phyloP scores from a whole-genome alignment of 2,888 invertebrate species.

The Cecidostiba fungosa region DNA sequence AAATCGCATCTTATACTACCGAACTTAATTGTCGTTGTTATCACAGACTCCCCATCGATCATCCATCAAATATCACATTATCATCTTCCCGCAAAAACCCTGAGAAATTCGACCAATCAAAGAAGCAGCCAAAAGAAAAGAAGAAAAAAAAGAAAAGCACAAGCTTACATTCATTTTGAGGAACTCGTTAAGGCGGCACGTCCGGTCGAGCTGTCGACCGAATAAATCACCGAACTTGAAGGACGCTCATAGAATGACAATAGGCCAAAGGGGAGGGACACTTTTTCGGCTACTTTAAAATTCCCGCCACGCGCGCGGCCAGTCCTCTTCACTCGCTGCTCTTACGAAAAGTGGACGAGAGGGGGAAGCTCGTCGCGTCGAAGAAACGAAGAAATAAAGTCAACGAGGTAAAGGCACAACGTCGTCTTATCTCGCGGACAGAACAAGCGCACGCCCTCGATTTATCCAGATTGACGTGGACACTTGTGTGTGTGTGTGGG shows the following conservation, averaged over 20 bases:
- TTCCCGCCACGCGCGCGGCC: conserved; percentile 57
- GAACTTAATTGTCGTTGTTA: too few relatives aligned
- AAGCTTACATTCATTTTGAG: conserved; percentile 56
- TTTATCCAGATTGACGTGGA: conserved; percentile 21
- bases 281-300: conserved; percentile 57
- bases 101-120: background rate
- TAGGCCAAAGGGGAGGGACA: conserved; percentile 39
- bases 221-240: conserved; percentile 62
- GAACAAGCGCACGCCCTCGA: conserved; percentile 7
- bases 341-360: conserved; percentile 10
- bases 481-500: background rate
- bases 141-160: conserved; percentile 2
- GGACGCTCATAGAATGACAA: conserved; percentile 59
- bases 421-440: conserved; percentile 31
- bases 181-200: conserved; percentile 62
- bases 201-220: conserved; percentile 61
- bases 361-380: too few relatives aligned
- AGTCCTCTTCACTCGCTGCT: background rate
- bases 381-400: conserved; percentile 35
- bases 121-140: background rate
- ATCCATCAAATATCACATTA: too few relatives aligned
- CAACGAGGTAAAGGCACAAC: background rate
- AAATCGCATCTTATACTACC: too few relatives aligned
- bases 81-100: too few relatives aligned
- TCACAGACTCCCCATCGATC: too few relatives aligned